phyloP scores from a whole-genome alignment of 1,140 invertebrate genomes.

The Lepidurus packardi region DNA sequence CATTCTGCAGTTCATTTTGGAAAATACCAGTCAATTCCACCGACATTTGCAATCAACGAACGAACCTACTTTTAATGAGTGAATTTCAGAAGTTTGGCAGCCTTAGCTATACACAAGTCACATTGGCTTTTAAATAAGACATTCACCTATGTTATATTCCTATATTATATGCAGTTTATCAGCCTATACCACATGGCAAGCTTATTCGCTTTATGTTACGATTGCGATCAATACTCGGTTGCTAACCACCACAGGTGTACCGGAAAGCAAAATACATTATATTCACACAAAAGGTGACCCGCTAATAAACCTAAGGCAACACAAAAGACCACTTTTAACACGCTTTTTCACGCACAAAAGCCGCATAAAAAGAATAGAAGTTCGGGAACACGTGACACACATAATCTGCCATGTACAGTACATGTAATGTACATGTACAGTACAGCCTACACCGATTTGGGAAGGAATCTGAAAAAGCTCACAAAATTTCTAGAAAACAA shows the following conservation, averaged over 20 bases:
- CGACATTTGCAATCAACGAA: not conserved
- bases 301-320: not conserved
- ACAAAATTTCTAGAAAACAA: no score
- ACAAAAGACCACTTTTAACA: no score
- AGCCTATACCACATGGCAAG: not conserved
- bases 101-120: not conserved
- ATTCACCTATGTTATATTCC: not conserved
- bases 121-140: not conserved
- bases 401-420: no score
- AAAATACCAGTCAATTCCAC: not conserved
- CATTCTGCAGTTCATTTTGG: not conserved
- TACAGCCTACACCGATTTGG: no score
- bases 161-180: not conserved
- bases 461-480: no score
- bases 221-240: not conserved
- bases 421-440: no score
- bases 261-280: not conserved
- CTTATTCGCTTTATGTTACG: not conserved
- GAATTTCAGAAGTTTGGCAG: not conserved
- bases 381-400: no score
- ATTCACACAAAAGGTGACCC: not conserved
- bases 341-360: no score
- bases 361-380: no score
- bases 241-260: not conserved
- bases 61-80: not conserved